Evolutionary conservation across 2,113 vertebrate species (phyloP), one percentile per base, ranked within the genome.

Genomic region (Microcebus lehilahytsara): DNA sequence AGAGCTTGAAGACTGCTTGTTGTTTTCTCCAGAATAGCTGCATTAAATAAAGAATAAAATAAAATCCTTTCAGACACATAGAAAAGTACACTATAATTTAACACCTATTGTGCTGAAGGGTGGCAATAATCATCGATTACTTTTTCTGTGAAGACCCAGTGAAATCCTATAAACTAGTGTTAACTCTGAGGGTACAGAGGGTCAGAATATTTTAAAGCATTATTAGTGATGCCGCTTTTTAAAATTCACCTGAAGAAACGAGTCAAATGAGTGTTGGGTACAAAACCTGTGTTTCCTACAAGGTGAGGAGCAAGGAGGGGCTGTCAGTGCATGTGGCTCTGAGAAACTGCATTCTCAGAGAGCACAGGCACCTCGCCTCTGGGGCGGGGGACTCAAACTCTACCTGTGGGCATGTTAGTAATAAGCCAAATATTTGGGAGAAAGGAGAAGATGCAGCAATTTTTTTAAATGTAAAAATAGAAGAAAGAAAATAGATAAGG

Each of bases 51-150:
- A 88, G 62, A 67, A 69, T 80, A 91, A 93, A 69, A 94, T 93
- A 92, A 96, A 96, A 19, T 90, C 53, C 53, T 85, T 90, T 93
- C 16, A 81, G 86, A 85, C 19, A 86, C 66, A 66, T 37, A 53
- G 34, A 72, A 85, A 92, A 86, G 71, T n/a, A 53, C 20, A 6
- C 58, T 94, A 46, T 94, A 96, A 97, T 92, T 95, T 97, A 87
- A 96, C 56, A 89, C 37, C 95, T 91, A 71, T 93, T 97, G 86
- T 98, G 80, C 90, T 49, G n/a, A 87, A 22, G 14, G 17, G 84
- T 94, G 89, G 96, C 97, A 90, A 98, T 96, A 96, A 9, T 30
- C 92, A 97, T 95, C 88, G 95, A 98, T 98, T 77, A 69, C n/a
- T 92, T 95, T 83, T 85, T 90, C 80, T 93, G 87, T 96, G 93